Evolutionary conservation across 2,888 invertebrate genomes (phyloP).

Genomic region (Rhagonycha fulva): DNA sequence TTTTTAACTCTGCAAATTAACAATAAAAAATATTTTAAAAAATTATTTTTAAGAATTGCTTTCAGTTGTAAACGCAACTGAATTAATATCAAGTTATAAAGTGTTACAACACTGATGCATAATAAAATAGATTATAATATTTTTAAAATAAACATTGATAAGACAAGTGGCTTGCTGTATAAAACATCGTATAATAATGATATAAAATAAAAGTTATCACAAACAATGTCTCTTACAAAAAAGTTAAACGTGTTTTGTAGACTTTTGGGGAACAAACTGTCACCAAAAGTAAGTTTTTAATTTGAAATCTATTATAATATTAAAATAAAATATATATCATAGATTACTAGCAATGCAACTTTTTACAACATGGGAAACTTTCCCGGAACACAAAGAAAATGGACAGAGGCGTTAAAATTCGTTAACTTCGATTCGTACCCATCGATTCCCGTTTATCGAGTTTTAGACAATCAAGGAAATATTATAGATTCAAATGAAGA

Average conservation of each 20-base stretch:
- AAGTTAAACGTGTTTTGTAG: not conserved
- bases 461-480: slow-evolving; percentile 75
- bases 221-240: not conserved
- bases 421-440: slow-evolving; percentile 59
- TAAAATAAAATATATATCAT: not conserved
- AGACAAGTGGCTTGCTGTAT: not conserved
- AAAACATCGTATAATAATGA: not conserved
- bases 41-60: too few relatives aligned
- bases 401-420: slow-evolving; percentile 65
- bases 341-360: not conserved
- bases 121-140: not conserved
- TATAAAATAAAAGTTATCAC: not conserved
- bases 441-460: slow-evolving; percentile 73
- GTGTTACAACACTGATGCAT: not conserved
- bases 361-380: slow-evolving; percentile 56
- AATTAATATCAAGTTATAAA: too few relatives aligned
- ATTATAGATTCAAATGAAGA: slow-evolving; percentile 61
- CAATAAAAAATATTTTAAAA: too few relatives aligned
- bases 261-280: not conserved
- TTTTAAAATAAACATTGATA: not conserved
- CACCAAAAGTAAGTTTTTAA: not conserved
- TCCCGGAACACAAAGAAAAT: slow-evolving; percentile 64
- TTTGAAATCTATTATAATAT: not conserved
- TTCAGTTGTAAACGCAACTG: too few relatives aligned
- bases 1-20: too few relatives aligned